phyloP scores from a whole-genome alignment of 2,888 invertebrate genomes.

The Acleris literana region DNA sequence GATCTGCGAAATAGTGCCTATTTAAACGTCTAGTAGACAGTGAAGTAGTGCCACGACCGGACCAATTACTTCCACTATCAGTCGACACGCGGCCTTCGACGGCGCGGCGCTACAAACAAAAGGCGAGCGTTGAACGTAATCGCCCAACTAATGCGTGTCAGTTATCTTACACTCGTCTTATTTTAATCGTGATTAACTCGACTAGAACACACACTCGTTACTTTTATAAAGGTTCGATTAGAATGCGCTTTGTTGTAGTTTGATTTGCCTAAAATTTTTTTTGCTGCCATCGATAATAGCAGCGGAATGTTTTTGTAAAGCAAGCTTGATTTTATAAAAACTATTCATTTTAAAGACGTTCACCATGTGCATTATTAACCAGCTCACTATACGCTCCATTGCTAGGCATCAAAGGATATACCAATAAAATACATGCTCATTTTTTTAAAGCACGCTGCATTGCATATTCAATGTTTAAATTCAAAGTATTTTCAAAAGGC shows the following conservation, averaged over 20 bases:
- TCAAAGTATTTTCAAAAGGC: too few species aligned
- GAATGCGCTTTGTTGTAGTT: background rate
- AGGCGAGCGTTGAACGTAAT: slow-evolving; percentile 36
- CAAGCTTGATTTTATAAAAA: too few species aligned
- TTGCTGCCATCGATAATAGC: too few species aligned
- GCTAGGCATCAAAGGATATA: too few species aligned
- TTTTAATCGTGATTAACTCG: slow-evolving; percentile 32
- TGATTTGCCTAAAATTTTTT: too few species aligned
- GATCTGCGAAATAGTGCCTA: slow-evolving; percentile 49
- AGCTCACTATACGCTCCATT: too few species aligned
- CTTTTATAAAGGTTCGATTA: slow-evolving; percentile 1
- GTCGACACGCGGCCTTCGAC: slow-evolving; percentile 50
- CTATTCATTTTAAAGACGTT: too few species aligned
- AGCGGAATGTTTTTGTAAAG: too few species aligned
- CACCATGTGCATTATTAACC: too few species aligned
- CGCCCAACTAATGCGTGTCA: slow-evolving; percentile 33
- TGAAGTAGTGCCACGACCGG: slow-evolving; percentile 50
- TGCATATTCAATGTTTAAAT: too few species aligned
- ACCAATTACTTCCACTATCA: slow-evolving; percentile 63
- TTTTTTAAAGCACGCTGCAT: too few species aligned
- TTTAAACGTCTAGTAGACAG: slow-evolving; percentile 44
- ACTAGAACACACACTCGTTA: slow-evolving; percentile 11
- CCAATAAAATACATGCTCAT: too few species aligned
- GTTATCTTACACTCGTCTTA: slow-evolving; percentile 35
- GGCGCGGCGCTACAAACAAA: slow-evolving; percentile 41